phyloP scores from a whole-genome alignment of 2,797 vertebrate genomes.

The Sebastes matsubarae region DNA sequence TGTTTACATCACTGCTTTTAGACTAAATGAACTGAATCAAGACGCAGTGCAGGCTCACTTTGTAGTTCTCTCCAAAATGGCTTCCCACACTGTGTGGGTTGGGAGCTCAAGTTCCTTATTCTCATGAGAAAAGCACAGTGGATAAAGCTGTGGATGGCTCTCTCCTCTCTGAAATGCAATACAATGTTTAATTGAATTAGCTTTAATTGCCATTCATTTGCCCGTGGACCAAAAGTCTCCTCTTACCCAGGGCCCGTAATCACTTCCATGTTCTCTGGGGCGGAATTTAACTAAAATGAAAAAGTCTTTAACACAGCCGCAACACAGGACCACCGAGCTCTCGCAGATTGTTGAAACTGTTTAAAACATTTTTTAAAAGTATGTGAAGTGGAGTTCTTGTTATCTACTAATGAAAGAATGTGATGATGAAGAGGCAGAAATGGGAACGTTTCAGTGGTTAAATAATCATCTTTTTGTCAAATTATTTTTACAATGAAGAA shows the following conservation, averaged over 20 bases:
- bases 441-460: neutral
- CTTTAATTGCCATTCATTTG: constrained; percentile 64
- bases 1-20: constrained; percentile 26
- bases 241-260: constrained; percentile 63
- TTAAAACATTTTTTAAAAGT: neutral
- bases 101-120: constrained; percentile 37
- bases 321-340: neutral
- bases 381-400: neutral
- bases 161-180: constrained; percentile 46
- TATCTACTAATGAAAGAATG: neutral
- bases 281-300: constrained; percentile 14
- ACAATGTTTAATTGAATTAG: constrained; percentile 67
- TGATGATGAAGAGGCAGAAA: neutral
- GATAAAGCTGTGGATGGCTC: constrained; percentile 26
- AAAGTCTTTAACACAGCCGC: neutral
- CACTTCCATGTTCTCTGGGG: constrained; percentile 62
- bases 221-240: constrained; percentile 45
- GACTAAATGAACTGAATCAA: constrained; percentile 1
- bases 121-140: constrained; percentile 50
- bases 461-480: neutral
- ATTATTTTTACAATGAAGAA: neutral
- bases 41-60: constrained; percentile 24
- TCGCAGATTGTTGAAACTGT: neutral
- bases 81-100: constrained; percentile 19
- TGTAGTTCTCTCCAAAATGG: constrained; percentile 43